These are phyloP conservation scores for Percina caprodes DNA, from an alignment of 2,113 vertebrate species.

Conservation along the genomic window DNA sequence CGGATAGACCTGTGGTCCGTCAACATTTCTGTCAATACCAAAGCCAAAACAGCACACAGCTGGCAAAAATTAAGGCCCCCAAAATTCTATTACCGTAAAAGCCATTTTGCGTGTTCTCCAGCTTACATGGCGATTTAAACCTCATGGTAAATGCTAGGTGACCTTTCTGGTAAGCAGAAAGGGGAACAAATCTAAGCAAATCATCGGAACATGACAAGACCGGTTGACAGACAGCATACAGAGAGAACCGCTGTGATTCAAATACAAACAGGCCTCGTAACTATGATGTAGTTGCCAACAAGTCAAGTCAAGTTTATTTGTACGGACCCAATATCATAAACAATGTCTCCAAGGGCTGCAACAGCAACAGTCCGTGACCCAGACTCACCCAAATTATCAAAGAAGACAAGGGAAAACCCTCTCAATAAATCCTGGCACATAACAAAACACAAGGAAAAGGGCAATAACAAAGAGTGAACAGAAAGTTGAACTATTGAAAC, in stretches of 20 bases:
- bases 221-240: constrained; percentile 42
- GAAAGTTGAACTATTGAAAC: neutral
- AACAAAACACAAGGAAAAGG: constrained; percentile 44
- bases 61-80: constrained; percentile 81
- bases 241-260: constrained; percentile 43
- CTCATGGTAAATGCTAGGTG: constrained; percentile 81
- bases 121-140: constrained; percentile 81
- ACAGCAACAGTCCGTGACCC: constrained; percentile 57
- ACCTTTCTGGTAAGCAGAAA: constrained; percentile 74
- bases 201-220: constrained; percentile 59
- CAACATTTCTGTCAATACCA: constrained; percentile 79
- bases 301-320: constrained; percentile 69
- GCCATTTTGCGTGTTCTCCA: constrained; percentile 82
- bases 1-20: constrained; percentile 74
- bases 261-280: constrained; percentile 48
- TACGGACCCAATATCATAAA: constrained; percentile 60
- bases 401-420: constrained; percentile 69
- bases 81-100: constrained; percentile 83
- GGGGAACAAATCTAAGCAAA: constrained; percentile 73
- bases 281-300: constrained; percentile 59
- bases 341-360: constrained; percentile 55
- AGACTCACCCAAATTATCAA: constrained; percentile 44
- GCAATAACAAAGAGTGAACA: constrained; percentile 34
- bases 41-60: constrained; percentile 79
- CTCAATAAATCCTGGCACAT: constrained; percentile 33